Percentiles rank a stretch among this genome's conserved stretches.
Evolutionary conservation across 2,113 vertebrate genomes (phyloP).

Genomic region (Ptilorrhoa leucosticta): DNA sequence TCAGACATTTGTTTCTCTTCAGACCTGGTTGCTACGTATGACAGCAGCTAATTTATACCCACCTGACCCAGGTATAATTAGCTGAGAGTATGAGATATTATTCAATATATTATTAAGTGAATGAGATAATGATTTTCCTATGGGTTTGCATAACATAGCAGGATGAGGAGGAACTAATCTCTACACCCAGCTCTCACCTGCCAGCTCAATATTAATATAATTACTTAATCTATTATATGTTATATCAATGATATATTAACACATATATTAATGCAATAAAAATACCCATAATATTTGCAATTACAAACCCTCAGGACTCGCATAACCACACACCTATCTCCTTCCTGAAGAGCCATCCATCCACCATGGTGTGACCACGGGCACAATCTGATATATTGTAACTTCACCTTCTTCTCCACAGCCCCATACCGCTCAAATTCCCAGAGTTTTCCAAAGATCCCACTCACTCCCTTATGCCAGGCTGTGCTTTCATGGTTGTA

Average conservation of each 20-base stretch:
- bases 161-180: not conserved
- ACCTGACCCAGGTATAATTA: slow-evolving; percentile 5
- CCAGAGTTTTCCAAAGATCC: not conserved
- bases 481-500: not conserved
- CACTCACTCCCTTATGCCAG: fast-evolving
- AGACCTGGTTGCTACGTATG: not conserved
- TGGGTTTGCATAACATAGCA: not conserved
- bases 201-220: not conserved
- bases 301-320: not conserved
- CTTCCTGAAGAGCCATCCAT: not conserved
- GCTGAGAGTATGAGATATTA: not conserved
- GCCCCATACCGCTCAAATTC: not conserved
- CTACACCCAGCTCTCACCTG: not conserved
- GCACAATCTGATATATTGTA: fast-evolving
- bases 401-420: not conserved
- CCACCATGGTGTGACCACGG: not conserved
- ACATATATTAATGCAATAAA: not conserved
- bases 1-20: not conserved
- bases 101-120: slow-evolving; percentile 11
- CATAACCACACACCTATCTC: not conserved
- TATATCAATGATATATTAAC: not conserved
- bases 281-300: not conserved
- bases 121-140: not conserved
- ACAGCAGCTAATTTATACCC: slow-evolving; percentile 2
- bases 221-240: not conserved